Base-by-base conservation (phyloP, 2,888 invertebrate species). In the Apoderus coryli region DNA sequence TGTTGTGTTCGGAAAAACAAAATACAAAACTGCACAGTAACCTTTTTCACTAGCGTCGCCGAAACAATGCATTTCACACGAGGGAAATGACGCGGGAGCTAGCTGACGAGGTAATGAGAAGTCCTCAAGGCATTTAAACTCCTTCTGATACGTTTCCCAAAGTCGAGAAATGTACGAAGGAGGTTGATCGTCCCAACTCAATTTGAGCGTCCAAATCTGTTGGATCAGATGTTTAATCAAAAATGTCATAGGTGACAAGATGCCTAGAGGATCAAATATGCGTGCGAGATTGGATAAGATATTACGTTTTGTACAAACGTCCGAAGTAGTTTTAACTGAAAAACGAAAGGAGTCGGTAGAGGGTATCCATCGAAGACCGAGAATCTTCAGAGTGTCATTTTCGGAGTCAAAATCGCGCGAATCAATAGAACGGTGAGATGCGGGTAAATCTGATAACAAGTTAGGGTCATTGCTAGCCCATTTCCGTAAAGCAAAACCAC, bases 191-290 rank as follows among this genome's bases (percentile, higher is more conserved):
- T n/a, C n/a, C n/a, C n/a, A n/a, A n/a, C n/a, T n/a, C n/a, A n/a
- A n/a, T n/a, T n/a, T n/a, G n/a, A n/a, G n/a, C n/a, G n/a, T n/a
- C n/a, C n/a, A n/a, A n/a, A n/a, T n/a, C n/a, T n/a, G n/a, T n/a
- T n/a, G n/a, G n/a, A n/a, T n/a, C n/a, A n/a, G n/a, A n/a, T n/a
- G n/a, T n/a, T n/a, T n/a, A n/a, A n/a, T 19, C n/a, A 19, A 19
- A 19, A 19, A 19, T 7, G 6, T 19, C n/a, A 19, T 6, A 19
- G 19, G 19, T 7, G 19, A 7, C n/a, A 19, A 19, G 19, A 19
- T 7, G n/a, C 19, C 19, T 19, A 19, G 19, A 19, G 19, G 19
- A n/a, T 19, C 19, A n/a, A 19, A 19, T 19, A 19, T 19, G n/a
- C 19, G 19, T 6, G 19, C 19, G 19, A 19, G 19, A n/a, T 19